phyloP scores from a whole-genome alignment of 2,888 invertebrate genomes.

The Heliconius erato region DNA sequence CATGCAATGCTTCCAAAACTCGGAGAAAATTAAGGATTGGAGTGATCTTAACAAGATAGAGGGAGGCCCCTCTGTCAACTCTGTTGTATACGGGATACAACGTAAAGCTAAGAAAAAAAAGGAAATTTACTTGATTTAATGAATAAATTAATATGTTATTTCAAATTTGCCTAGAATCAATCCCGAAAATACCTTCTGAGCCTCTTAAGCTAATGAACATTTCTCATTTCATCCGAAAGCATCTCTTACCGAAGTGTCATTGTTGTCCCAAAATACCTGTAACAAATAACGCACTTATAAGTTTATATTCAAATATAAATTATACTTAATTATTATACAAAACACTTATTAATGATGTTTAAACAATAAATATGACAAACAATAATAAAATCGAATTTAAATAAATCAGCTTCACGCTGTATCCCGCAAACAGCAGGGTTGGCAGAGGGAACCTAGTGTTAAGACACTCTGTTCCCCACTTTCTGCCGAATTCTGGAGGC shows the following conservation, averaged over 20 bases:
- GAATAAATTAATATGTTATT: not conserved
- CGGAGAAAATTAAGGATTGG: too few species aligned
- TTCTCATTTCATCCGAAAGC: slow-evolving; percentile 34
- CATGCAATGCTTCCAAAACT: too few species aligned
- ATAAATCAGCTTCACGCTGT: too few species aligned
- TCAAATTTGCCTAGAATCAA: not conserved
- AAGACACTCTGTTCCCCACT: too few species aligned
- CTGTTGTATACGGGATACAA: too few species aligned
- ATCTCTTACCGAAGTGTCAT: slow-evolving; percentile 68
- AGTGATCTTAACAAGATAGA: too few species aligned
- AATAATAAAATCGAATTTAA: not conserved
- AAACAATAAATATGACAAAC: not conserved
- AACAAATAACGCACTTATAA: slow-evolving; percentile 57
- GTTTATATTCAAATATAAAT: not conserved
- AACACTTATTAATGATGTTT: not conserved
- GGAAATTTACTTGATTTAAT: not conserved
- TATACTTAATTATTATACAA: too few species aligned
- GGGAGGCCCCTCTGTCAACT: too few species aligned
- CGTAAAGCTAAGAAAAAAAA: too few species aligned
- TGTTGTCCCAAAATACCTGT: slow-evolving; percentile 81
- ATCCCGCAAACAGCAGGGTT: too few species aligned
- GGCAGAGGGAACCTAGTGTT: too few species aligned
- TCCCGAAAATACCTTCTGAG: not conserved
- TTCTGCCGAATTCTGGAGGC: too few species aligned
- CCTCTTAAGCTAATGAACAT: slow-evolving; percentile 21